Base-by-base conservation (phyloP, 2,888 invertebrate genomes). In the Lumbricus terrestris region DNA sequence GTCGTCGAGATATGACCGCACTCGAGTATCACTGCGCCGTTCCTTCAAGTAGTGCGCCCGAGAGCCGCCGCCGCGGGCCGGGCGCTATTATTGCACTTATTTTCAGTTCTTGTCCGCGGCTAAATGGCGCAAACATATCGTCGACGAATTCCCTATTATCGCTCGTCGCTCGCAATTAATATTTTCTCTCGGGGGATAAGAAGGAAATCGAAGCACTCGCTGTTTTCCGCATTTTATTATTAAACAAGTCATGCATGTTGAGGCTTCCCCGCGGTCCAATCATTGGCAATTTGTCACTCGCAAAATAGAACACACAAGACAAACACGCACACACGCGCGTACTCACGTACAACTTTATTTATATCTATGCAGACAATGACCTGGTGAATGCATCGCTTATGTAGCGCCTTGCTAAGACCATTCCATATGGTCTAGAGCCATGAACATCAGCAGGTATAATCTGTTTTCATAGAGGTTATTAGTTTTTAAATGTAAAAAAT, bases 1-100 rank as follows among this genome's bases (percentile, higher is more conserved):
- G 37, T 34, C 34, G 34, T 34, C 85, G 85, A 18, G 85, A 37
- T 69, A 69, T 69, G 85, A 85, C 85, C 35, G 0, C 85, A 5
- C n/a, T 85, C 37, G 85, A 85, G 85, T 85, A 85, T 85, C 85
- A 85, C 85, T 85, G 85, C 85, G 85, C 85, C 85, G 34, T 85
- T 85, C 85, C 35, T 85, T 85, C 85, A 18, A 85, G 85, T 85
- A 85, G 85, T 85, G 85, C 34, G 85, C n/a, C 37, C 85, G 85
- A 85, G 85, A 23, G 85, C 23, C 85, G 35, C 0, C n/a, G n/a
- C n/a, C n/a, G n/a, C n/a, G n/a, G n/a, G n/a, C 23, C 85, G 35
- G 85, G 37, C 37, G 85, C 2, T 35, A 85, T n/a, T n/a, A n/a
- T 85, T 85, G 85, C 85, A 85, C 85, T 85, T 35, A 35, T 85